Evolutionary conservation across 2,888 invertebrate species (phyloP), one percentile per base, ranked within the genome.

Genomic region (Trissolcus japonicus): DNA sequence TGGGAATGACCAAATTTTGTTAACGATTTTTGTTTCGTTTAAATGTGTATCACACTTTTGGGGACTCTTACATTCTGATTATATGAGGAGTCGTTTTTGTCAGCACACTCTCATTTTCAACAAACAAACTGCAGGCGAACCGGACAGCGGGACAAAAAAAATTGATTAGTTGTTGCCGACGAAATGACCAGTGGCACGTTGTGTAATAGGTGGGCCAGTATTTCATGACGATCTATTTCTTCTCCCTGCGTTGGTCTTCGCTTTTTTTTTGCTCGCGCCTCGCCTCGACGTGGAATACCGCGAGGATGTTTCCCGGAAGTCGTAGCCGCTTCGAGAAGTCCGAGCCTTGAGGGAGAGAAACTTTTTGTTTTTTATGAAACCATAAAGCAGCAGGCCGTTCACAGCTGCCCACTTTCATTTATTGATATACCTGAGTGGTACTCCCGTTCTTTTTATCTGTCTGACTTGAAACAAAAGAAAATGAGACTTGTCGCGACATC

Each of bases 241-340:
- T 69, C 65, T 69, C 60, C 71, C 65, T 66, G 62, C 46, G 51
- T 62, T 50, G 51, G 48, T 56, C 11, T 21, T 60, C 48, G 69
- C 50, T 57, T 62, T 63, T 51, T n/a, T 69, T 60, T 62, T 59
- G 63, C 63, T 66, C 71, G 62, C 74, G 59, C 63, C 67, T 67
- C 40, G 21, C 62, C 57, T 62, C 67, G 65, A 61, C 46, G 55
- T 48, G 66, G 67, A 66, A 68, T 61, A 79, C 73, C 76, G 78
- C 73, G 78, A 69, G 50, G 76, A 61, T 76, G 57, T 78, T 83
- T 83, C 83, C 81, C 83, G 83, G 84, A 83, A 85, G 81, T 80
- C 81, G 78, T 76, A 61, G 67, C 57, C 62, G 69, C 78, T 79
- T 77, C 78, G 71, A 72, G 79, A 80, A 81, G 82, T 82, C 82